Conservation (phyloP, 2,797 vertebrate species). For the Galagoides demidoff region DNA sequence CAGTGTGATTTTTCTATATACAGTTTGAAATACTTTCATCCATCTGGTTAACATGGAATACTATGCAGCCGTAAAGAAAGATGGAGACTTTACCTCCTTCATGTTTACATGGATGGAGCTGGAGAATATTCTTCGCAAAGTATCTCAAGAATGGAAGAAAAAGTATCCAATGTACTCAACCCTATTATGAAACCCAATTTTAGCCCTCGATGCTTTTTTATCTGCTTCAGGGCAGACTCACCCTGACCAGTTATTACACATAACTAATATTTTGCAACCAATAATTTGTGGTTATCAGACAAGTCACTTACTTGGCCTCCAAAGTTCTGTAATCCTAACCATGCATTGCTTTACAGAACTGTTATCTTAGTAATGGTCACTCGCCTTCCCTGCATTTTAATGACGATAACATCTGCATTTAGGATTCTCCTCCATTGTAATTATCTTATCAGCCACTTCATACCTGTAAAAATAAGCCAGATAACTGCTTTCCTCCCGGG, state of each 20-base stretch:
- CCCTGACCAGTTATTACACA: background rate
- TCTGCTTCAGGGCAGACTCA: background rate
- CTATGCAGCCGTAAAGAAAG: too few species aligned
- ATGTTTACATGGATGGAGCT: too few species aligned
- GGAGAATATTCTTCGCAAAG: too few species aligned
- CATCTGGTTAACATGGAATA: too few species aligned
- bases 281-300: background rate
- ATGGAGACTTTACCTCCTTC: too few species aligned
- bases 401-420: slow-evolving; percentile 6
- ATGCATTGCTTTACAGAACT: background rate
- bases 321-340: background rate
- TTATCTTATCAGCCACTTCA: slow-evolving; percentile 8
- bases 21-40: too few species aligned
- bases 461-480: background rate
- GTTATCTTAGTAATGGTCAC: background rate
- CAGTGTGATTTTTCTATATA: too few species aligned
- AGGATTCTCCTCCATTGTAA: background rate
- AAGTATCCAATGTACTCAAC: too few species aligned
- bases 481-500: background rate
- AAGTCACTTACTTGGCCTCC: background rate
- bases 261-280: background rate
- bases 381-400: slow-evolving; percentile 41
- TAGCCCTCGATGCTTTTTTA: background rate
- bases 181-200: too few species aligned
- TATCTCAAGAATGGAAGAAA: too few species aligned